phyloP scores from a whole-genome alignment of 2,113 vertebrate genomes.

The Cromileptes altivelis region DNA sequence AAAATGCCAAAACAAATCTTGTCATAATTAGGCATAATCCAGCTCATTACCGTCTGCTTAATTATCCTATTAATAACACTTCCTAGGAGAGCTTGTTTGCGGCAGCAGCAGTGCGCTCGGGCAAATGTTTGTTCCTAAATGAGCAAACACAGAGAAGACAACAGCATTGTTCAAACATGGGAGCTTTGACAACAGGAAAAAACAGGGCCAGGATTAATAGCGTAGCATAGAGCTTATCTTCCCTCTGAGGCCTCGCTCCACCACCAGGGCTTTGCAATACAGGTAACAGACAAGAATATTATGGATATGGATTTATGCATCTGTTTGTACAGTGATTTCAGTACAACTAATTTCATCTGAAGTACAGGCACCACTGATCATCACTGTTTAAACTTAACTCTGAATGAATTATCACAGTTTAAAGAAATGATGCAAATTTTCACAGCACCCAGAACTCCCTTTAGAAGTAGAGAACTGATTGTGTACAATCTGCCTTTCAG shows the following conservation, averaged over 20 bases:
- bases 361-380: neutral
- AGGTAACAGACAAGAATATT: conserved; percentile 52
- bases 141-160: conserved; percentile 97
- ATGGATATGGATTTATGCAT: conserved; percentile 12
- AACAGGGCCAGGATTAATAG: conserved; percentile 84
- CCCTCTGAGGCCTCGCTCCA: conserved; percentile 44
- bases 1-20: conserved; percentile 99
- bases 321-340: neutral
- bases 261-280: conserved; percentile 33
- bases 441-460: neutral
- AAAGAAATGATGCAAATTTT: neutral
- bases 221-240: conserved; percentile 64
- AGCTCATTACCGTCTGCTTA: conserved; percentile 98
- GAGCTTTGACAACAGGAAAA: conserved; percentile 86
- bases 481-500: neutral
- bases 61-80: conserved; percentile 99
- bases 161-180: conserved; percentile 93
- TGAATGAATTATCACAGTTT: neutral
- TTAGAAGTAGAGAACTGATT: neutral
- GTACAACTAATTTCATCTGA: neutral
- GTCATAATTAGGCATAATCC: conserved; percentile 99
- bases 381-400: conserved; percentile 13
- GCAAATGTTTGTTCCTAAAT: conserved; percentile 99
- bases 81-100: conserved; percentile 95
- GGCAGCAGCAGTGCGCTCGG: conserved; percentile 85